These are phyloP conservation scores for Urocitellus parryii DNA, from an alignment of 2,113 vertebrate genomes.

Conservation along the genomic window DNA sequence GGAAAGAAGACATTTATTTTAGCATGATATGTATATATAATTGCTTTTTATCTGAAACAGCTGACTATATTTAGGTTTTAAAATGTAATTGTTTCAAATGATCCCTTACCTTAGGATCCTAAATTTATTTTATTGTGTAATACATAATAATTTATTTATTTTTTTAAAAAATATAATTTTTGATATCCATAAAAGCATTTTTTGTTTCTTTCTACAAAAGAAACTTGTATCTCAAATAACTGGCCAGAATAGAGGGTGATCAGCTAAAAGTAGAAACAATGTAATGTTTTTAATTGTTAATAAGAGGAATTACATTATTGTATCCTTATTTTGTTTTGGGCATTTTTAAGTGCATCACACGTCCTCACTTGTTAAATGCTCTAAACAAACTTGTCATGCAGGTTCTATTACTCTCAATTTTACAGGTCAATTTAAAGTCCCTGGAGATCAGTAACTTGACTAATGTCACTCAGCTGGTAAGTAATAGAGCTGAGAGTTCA, in stretches of 20 bases:
- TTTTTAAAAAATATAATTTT: not conserved
- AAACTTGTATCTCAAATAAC: not conserved
- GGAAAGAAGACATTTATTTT: not conserved
- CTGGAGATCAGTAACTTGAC: not conserved
- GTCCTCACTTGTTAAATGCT: not conserved
- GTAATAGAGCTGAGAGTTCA: too few relatives aligned
- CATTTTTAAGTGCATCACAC: not conserved
- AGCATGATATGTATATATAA: constrained; percentile 17
- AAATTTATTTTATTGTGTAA: not conserved
- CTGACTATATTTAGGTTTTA: not conserved
- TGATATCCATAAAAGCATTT: not conserved
- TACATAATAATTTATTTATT: constrained; percentile 3
- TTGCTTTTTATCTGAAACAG: not conserved
- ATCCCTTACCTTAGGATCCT: not conserved
- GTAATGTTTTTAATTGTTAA: not conserved
- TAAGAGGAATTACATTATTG: not conserved
- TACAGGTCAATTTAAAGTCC: too few relatives aligned
- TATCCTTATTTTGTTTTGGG: not conserved
- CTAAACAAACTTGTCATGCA: not conserved
- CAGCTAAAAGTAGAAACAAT: not conserved
- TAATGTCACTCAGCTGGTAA: too few relatives aligned
- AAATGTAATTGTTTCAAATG: constrained; percentile 27
- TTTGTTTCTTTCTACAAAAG: not conserved
- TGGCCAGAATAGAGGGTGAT: not conserved
- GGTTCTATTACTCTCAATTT: not conserved